These are phyloP conservation scores for Drosophila burlai DNA, from an alignment of 1,140 invertebrate genomes.

Conservation along the genomic window DNA sequence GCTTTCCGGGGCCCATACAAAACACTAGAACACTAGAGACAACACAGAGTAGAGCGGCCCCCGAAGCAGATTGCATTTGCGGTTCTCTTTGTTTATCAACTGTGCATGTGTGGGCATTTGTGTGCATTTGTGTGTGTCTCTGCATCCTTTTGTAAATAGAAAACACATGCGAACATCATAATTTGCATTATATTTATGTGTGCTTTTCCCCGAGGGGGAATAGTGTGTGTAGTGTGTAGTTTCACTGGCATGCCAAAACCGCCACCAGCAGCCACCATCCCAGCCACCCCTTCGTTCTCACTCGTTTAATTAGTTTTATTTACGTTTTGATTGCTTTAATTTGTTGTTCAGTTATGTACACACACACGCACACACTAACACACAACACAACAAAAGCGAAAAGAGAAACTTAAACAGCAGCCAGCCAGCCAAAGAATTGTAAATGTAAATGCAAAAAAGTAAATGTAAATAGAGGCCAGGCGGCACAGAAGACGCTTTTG, in stretches of 20 bases:
- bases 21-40: conserved; percentile 43
- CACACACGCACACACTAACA: conserved; percentile 15
- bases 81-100: conserved; percentile 62
- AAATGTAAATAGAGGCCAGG: conserved; percentile 40
- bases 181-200: conserved; percentile 68
- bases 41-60: conserved; percentile 11
- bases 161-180: conserved; percentile 55
- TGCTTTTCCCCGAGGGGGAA: conserved; percentile 9
- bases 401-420: conserved; percentile 24
- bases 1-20: conserved; percentile 49
- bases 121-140: conserved; percentile 22
- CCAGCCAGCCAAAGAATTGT: conserved; percentile 48
- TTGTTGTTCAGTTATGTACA: conserved; percentile 75
- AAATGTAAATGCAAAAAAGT: conserved; percentile 43
- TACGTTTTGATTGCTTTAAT: conserved; percentile 78
- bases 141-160: conserved; percentile 59
- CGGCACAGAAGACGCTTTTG: conserved; percentile 27
- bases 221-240: conserved; percentile 20
- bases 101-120: conserved; percentile 23
- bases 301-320: conserved; percentile 77
- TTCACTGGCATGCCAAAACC: conserved; percentile 58
- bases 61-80: conserved; percentile 73
- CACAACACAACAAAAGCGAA: conserved; percentile 26
- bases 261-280: conserved; percentile 6
- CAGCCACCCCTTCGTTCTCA: conserved; percentile 50